These are phyloP conservation scores for Australoheros facetus DNA, from an alignment of 2,797 vertebrate species.

Conservation along the genomic window DNA sequence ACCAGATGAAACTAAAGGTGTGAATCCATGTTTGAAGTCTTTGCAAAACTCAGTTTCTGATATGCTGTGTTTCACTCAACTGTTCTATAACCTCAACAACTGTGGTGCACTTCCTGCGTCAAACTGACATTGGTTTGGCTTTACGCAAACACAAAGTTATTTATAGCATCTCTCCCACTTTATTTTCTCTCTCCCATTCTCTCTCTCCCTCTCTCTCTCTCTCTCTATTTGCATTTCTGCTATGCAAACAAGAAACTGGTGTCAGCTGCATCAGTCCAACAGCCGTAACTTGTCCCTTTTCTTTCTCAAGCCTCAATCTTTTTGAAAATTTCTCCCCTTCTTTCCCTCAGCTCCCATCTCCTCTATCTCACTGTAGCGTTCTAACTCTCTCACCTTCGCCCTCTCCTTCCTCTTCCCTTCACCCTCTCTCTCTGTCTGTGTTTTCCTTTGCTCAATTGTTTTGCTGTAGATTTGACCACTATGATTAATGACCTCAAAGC, in stretches of 20 bases:
- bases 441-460: slow-evolving; percentile 75
- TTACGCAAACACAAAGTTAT: slow-evolving; percentile 74
- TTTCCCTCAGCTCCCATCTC: slow-evolving; percentile 8
- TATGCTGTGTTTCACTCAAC: slow-evolving; percentile 49
- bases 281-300: slow-evolving; percentile 44
- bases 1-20: background rate
- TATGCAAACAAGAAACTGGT: slow-evolving; percentile 61
- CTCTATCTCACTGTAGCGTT: slow-evolving; percentile 46
- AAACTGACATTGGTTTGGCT: slow-evolving; percentile 70
- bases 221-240: slow-evolving; percentile 67
- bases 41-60: slow-evolving; percentile 21
- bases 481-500: slow-evolving; percentile 79
- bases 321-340: slow-evolving; percentile 17
- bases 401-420: background rate
- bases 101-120: slow-evolving; percentile 70
- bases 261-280: slow-evolving; percentile 52
- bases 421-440: slow-evolving; percentile 40
- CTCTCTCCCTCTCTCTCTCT: slow-evolving; percentile 20
- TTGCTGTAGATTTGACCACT: slow-evolving; percentile 75
- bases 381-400: slow-evolving; percentile 52
- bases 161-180: slow-evolving; percentile 73
- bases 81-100: slow-evolving; percentile 61
- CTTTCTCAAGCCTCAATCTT: slow-evolving; percentile 42
- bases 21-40: slow-evolving; percentile 14
- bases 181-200: slow-evolving; percentile 54